Conservation (phyloP, 2,888 invertebrate genomes). For the Rhamphomyia laevipes region DNA sequence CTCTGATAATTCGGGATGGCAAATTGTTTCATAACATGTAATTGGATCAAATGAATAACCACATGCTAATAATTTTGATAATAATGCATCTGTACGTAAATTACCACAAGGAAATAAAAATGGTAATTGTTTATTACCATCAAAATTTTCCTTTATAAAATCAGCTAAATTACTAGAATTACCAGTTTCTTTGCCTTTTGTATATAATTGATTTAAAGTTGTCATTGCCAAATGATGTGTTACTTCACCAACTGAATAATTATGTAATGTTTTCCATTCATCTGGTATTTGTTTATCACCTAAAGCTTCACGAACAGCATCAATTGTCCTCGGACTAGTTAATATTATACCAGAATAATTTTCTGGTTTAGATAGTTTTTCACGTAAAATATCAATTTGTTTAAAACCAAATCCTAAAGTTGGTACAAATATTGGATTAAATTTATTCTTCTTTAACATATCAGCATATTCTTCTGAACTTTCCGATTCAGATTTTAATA, state of each 20-base stretch:
- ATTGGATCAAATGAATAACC: slow-evolving; percentile 39
- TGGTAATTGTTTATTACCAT: slow-evolving; percentile 36
- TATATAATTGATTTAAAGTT: slow-evolving; percentile 37
- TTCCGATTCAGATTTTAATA: slow-evolving; percentile 36
- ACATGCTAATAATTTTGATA: slow-evolving; percentile 34
- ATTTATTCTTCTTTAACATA: slow-evolving; percentile 36
- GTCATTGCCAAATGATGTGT: slow-evolving; percentile 39
- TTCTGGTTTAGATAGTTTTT: slow-evolving; percentile 36
- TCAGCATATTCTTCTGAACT: slow-evolving; percentile 39
- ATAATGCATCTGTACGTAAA: slow-evolving; percentile 41
- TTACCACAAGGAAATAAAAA: slow-evolving; percentile 47
- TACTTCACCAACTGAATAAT: slow-evolving; percentile 44
- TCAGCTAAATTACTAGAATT: slow-evolving; percentile 43
- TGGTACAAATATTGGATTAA: slow-evolving; percentile 39
- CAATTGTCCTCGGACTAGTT: slow-evolving; percentile 45
- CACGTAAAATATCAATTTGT: slow-evolving; percentile 36
- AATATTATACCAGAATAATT: slow-evolving; percentile 42
- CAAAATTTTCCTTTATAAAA: slow-evolving; percentile 38
- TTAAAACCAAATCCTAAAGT: slow-evolving; percentile 42
- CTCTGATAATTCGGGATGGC: slow-evolving; percentile 37
- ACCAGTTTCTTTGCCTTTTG: slow-evolving; percentile 43
- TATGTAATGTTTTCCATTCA: slow-evolving; percentile 38
- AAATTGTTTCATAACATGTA: slow-evolving; percentile 43
- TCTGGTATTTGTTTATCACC: slow-evolving; percentile 33
- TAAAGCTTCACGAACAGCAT: slow-evolving; percentile 37